Evolutionary conservation across 1,140 invertebrate genomes (phyloP).

Genomic region (Meloidogyne hapla): DNA sequence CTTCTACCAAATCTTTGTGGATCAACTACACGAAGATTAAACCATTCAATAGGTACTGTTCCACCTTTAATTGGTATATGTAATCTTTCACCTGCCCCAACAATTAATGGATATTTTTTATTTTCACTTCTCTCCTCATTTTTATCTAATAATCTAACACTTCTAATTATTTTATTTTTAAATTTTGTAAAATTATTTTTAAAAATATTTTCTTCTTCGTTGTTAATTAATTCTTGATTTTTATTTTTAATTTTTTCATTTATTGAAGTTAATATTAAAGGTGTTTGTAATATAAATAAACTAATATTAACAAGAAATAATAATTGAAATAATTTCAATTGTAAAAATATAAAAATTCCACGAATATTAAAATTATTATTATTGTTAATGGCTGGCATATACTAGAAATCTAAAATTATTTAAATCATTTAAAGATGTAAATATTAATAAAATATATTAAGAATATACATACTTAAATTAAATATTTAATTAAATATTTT

Average conservation of each 20-base stretch:
- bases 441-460: no score
- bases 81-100: neutral
- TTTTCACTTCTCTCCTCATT: neutral
- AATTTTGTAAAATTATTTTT: neutral
- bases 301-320: neutral
- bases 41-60: neutral
- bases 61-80: neutral
- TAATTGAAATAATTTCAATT: conserved; percentile 1
- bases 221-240: neutral
- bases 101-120: neutral
- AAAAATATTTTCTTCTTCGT: neutral
- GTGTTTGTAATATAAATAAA: neutral
- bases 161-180: neutral
- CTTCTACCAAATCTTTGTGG: neutral
- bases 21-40: neutral
- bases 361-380: neutral
- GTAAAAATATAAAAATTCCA: neutral
- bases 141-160: neutral
- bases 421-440: no score
- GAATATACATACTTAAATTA: no score
- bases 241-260: neutral
- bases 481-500: no score
- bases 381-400: no score
- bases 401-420: no score
- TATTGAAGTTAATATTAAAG: neutral